Evolutionary conservation across 2,888 invertebrate species (phyloP).

Genomic region (Spodoptera exigua): DNA sequence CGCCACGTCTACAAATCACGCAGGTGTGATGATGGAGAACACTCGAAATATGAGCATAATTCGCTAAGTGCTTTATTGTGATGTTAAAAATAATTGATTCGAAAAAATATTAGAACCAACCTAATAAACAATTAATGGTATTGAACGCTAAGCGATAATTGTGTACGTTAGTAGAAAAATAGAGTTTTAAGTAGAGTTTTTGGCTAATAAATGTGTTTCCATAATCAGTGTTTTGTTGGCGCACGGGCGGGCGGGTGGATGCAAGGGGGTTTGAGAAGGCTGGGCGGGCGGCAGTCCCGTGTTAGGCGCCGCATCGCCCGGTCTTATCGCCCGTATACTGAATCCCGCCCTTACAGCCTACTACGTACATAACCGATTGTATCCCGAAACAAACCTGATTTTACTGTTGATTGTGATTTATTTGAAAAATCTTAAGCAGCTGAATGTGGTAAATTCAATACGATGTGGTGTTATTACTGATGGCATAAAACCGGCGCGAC

Average conservation of each 20-base stretch:
- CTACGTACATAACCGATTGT: conserved; percentile 53
- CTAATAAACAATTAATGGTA: conserved; percentile 30
- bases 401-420: conserved; percentile 43
- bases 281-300: conserved; percentile 86
- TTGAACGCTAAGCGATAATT: conserved; percentile 62
- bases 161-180: conserved; percentile 77
- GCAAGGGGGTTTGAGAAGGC: conserved; percentile 68
- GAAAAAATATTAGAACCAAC: conserved; percentile 29
- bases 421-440: conserved; percentile 20
- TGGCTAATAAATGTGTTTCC: conserved; percentile 86
- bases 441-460: conserved; percentile 34
- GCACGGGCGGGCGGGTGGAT: conserved; percentile 69
- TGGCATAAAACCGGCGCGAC: conserved; percentile 79
- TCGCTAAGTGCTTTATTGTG: conserved; percentile 49
- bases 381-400: conserved; percentile 28
- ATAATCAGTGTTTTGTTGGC: conserved; percentile 86
- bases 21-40: conserved; percentile 80
- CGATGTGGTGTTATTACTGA: conserved; percentile 71
- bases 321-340: conserved; percentile 72
- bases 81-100: conserved; percentile 29
- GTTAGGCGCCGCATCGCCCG: conserved; percentile 84
- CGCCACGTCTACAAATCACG: conserved; percentile 83
- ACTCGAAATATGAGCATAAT: conserved; percentile 46
- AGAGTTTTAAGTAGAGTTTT: conserved; percentile 81
- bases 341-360: conserved; percentile 64